phyloP scores from a whole-genome alignment of 2,888 invertebrate genomes.

The Sussaba pulchella region DNA sequence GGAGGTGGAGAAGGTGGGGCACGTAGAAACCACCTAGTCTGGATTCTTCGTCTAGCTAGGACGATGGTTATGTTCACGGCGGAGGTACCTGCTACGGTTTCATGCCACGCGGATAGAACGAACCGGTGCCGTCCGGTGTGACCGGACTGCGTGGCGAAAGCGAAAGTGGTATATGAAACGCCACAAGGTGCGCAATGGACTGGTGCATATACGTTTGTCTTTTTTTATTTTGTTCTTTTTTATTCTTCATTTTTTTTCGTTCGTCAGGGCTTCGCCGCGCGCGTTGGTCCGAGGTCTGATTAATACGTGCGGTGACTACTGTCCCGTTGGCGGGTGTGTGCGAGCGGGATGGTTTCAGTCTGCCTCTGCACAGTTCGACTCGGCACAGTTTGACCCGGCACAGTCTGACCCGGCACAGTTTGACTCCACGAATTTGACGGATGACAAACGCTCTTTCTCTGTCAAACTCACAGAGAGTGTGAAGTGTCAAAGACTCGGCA shows the following conservation, averaged over 20 bases:
- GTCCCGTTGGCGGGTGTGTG: neutral
- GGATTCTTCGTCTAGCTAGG: conserved; percentile 27
- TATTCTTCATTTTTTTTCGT: conserved; percentile 1
- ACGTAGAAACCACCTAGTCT: conserved; percentile 61
- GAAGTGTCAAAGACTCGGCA: too few relatives aligned
- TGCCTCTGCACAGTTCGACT: too few relatives aligned
- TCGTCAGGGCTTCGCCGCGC: conserved; percentile 23
- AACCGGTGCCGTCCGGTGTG: neutral
- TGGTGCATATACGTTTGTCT: neutral
- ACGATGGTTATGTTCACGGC: conserved; percentile 1
- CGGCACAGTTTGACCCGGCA: too few relatives aligned
- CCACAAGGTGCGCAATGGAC: conserved; percentile 52
- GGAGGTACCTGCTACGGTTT: conserved; percentile 6
- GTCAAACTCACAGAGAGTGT: too few relatives aligned
- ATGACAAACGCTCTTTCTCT: too few relatives aligned
- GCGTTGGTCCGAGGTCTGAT: conserved; percentile 37
- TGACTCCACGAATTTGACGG: too few relatives aligned
- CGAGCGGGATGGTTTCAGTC: too few relatives aligned
- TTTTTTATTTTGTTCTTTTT: too few relatives aligned
- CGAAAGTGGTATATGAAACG: conserved; percentile 59
- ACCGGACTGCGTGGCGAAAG: conserved; percentile 49
- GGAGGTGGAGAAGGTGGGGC: conserved; percentile 48
- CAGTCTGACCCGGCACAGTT: too few relatives aligned
- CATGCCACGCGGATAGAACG: conserved; percentile 15
- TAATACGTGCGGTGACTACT: conserved; percentile 39